These are phyloP conservation scores for Dromaius novaehollandiae DNA, from an alignment of 2,113 vertebrate genomes.

Conservation along the genomic window DNA sequence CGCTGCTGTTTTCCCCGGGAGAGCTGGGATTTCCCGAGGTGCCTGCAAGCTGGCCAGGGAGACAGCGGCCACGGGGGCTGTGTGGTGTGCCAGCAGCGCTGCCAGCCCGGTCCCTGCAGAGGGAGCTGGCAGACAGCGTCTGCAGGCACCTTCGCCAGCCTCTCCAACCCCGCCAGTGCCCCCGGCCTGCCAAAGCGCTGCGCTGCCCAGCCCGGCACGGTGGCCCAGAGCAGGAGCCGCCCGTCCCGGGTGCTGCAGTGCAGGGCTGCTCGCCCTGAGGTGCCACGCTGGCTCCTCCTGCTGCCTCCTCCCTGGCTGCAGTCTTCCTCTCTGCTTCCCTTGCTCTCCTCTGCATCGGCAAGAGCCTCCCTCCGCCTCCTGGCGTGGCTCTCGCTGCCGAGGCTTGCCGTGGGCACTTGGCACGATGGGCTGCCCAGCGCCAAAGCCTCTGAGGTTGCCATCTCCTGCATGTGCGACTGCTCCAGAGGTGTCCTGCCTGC, in stretches of 20 bases:
- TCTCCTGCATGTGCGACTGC: fast-evolving
- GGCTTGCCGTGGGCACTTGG: too few relatives aligned
- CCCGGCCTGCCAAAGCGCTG: not conserved
- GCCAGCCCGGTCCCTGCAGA: not conserved
- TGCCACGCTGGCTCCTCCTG: not conserved
- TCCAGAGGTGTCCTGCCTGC: not conserved
- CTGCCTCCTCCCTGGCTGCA: not conserved
- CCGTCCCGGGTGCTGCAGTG: not conserved
- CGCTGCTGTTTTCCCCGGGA: not conserved
- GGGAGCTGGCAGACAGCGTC: conserved; percentile 38
- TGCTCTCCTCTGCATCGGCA: not conserved
- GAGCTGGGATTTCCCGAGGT: not conserved
- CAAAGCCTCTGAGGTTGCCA: not conserved
- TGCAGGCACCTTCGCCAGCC: not conserved
- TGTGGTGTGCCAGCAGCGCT: not conserved
- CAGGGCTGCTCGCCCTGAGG: not conserved
- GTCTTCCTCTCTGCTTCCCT: not conserved
- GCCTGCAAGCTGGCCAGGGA: too few relatives aligned
- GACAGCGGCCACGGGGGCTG: not conserved
- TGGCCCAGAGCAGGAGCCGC: too few relatives aligned
- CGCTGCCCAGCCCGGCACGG: too few relatives aligned
- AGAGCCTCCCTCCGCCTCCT: not conserved
- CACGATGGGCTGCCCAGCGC: not conserved
- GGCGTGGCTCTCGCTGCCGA: too few relatives aligned
- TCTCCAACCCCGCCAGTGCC: not conserved